Conservation (phyloP, 2,113 vertebrate genomes). For the Chloroceryle aenea region DNA sequence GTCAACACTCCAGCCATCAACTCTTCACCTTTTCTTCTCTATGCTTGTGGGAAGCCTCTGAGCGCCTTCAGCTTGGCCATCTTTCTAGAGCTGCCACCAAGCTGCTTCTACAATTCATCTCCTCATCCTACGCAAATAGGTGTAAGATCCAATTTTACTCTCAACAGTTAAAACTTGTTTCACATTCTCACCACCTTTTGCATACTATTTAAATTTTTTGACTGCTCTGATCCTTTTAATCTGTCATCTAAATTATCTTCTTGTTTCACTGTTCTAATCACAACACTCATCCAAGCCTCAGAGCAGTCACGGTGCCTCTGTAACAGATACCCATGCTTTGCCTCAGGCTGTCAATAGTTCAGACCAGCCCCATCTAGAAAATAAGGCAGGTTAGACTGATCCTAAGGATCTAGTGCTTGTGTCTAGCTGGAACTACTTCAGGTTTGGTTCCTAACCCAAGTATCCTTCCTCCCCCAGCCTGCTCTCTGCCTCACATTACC, state of each 20-base stretch:
- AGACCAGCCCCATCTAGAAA: background rate
- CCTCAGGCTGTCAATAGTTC: background rate
- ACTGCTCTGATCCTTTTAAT: conserved; percentile 45
- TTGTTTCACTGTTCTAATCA: conserved; percentile 49
- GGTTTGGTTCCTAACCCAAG: background rate
- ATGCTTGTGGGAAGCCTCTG: background rate
- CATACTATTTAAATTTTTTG: conserved; percentile 24
- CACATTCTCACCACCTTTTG: conserved; percentile 44
- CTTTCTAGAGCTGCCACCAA: background rate
- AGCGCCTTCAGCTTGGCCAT: background rate
- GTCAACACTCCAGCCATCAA: background rate
- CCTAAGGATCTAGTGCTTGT: background rate
- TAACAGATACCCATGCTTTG: background rate
- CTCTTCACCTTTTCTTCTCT: background rate
- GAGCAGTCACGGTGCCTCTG: background rate
- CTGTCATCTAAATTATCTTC: conserved; percentile 47
- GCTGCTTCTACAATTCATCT: background rate
- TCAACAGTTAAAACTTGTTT: conserved; percentile 17
- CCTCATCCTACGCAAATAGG: background rate
- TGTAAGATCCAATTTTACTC: conserved; percentile 13
- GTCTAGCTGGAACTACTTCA: background rate
- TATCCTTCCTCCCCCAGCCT: background rate
- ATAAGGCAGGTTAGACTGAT: background rate
- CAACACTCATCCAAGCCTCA: conserved; percentile 24
- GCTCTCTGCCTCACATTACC: rapidly evolving